These are phyloP conservation scores for Trichonephila inaurata DNA, from an alignment of 1,140 invertebrate species.

Conservation along the genomic window DNA sequence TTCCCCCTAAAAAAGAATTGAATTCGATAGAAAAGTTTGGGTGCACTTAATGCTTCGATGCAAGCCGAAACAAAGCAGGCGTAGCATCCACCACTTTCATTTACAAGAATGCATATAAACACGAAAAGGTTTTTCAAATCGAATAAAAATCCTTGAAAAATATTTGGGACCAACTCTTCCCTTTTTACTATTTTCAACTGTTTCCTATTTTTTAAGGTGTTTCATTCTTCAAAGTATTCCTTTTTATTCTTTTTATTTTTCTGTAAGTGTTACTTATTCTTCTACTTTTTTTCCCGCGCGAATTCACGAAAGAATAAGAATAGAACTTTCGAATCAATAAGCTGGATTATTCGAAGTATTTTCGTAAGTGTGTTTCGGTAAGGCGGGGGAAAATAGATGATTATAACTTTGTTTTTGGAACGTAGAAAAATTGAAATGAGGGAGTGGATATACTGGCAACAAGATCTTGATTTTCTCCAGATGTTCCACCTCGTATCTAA, in stretches of 20 bases:
- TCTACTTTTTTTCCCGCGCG: background rate
- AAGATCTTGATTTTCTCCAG: conserved; percentile 7
- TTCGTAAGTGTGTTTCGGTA: background rate
- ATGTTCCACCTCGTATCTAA: conserved; percentile 6
- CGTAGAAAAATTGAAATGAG: background rate
- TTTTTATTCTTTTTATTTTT: background rate
- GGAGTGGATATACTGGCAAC: background rate
- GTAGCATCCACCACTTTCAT: conserved; percentile 19
- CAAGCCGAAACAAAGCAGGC: conserved; percentile 22
- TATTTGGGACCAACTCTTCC: conserved; percentile 17
- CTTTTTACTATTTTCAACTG: conserved; percentile 27
- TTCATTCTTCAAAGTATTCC: background rate
- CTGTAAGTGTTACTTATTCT: conserved; percentile 33
- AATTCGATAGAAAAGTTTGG: conserved; percentile 31
- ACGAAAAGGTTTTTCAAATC: conserved; percentile 26
- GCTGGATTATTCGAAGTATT: conserved; percentile 9
- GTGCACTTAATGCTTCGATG: conserved; percentile 30
- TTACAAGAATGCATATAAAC: conserved; percentile 39
- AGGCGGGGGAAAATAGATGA: conserved; percentile 11
- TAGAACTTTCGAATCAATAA: conserved; percentile 22
- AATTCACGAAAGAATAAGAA: conserved; percentile 20
- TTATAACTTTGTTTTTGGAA: conserved; percentile 8
- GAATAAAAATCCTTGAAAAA: conserved; percentile 39
- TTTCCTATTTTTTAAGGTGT: conserved; percentile 11
- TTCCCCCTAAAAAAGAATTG: background rate